phyloP scores from a whole-genome alignment of 1,140 invertebrate species.

The Acromyrmex heyeri region DNA sequence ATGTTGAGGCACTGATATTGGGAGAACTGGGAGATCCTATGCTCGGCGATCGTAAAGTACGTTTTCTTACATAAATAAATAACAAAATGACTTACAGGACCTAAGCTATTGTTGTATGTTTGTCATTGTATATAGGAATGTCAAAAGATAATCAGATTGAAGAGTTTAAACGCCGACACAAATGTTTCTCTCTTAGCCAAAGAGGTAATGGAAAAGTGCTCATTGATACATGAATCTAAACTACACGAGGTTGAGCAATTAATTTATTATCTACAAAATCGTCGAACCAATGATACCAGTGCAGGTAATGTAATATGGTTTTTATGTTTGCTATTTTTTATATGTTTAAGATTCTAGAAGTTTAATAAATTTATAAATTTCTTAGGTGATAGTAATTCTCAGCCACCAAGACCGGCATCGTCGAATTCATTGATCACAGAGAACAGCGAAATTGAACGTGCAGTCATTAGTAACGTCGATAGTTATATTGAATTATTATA shows the following conservation, averaged over 20 bases:
- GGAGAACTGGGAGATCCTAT: conserved; percentile 94
- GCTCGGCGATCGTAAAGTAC: conserved; percentile 94
- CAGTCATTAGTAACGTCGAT: conserved; percentile 94
- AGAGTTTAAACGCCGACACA: conserved; percentile 93
- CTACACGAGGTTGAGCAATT: conserved; percentile 95
- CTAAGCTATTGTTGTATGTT: neutral
- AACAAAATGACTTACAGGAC: neutral
- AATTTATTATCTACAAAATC: conserved; percentile 96
- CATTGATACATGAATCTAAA: conserved; percentile 95
- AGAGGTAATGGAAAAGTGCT: conserved; percentile 96
- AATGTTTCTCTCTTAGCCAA: conserved; percentile 93
- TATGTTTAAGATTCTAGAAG: neutral
- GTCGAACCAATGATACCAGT: conserved; percentile 88
- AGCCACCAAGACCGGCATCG: conserved; percentile 81
- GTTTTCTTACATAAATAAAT: neutral
- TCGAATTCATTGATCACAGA: conserved; percentile 80
- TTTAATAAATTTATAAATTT: conserved; percentile 31
- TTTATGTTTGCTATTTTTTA: conserved; percentile 4
- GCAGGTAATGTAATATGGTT: conserved; percentile 45
- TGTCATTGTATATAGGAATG: conserved; percentile 81
- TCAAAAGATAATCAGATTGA: conserved; percentile 94
- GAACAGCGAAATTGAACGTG: conserved; percentile 84
- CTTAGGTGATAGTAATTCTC: conserved; percentile 78
- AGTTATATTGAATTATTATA: conserved; percentile 98
- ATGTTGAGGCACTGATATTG: conserved; percentile 94